Base-by-base conservation (phyloP, 2,797 vertebrate genomes). In the Darevskia nairensis region DNA sequence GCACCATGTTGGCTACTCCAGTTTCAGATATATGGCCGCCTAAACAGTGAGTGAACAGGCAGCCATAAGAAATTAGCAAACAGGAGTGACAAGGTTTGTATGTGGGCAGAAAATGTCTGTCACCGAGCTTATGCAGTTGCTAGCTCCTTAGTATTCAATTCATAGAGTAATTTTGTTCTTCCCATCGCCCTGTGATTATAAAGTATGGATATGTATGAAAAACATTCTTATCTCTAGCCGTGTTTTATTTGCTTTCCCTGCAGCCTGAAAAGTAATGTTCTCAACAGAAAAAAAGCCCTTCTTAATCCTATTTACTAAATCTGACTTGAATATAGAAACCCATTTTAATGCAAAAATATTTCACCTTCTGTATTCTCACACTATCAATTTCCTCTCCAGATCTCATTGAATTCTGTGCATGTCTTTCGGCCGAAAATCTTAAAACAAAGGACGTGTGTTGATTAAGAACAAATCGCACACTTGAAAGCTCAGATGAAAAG, bases 181-280 rank as follows among this genome's bases (percentile, higher is more conserved):
- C 90, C 90, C 46, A 90, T 92, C 92, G 84, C 78, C 81, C 25
- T 8, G 6, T 86, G 82, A 90, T 90, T 88, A 80, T 44, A 85
- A 46, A 27, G 6, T 79, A 13, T 66, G 50, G 66, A 92, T 89
- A 13, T 66, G 4, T 81, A 4, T 74, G 90, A 91, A 93, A 89
- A 77, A 71, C 21, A 29, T 10, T 83, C 21, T 91, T 85, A 74
- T 82, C 10, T 88, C 25, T 75, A 91, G 82, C 2, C 13, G 80
- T 89, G 0, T 32, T 91, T 15, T 72, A 59, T 81, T 76, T 78
- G 80, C 35, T 2, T 81, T 32, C 4, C 2, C 19, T 86, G 8
- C 5, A 0, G 8, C 61, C 13, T 90, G 61, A 64, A 85, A 85
- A 85, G 68, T 89, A 85, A 89, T 92, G 77, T 84, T 3, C 61